Percentiles rank a stretch among this genome's conserved stretches.
These are phyloP conservation scores for Coleophora deauratella DNA, from an alignment of 2,888 invertebrate genomes.

Conservation along the genomic window DNA sequence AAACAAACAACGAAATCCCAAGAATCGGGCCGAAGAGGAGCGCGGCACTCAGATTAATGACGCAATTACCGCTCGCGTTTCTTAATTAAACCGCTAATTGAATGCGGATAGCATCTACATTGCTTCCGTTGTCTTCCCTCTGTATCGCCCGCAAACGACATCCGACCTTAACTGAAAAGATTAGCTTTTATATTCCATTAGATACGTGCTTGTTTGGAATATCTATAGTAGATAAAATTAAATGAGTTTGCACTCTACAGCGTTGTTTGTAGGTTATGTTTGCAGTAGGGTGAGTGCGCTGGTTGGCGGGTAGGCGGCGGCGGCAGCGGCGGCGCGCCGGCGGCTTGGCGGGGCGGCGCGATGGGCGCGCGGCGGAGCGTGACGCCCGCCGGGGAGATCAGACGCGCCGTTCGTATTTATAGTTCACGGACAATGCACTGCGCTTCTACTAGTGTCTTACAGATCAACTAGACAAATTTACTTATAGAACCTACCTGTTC, in stretches of 20 bases:
- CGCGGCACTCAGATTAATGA: conserved; percentile 36
- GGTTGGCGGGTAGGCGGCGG: conserved; percentile 22
- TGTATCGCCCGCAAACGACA: conserved; percentile 13
- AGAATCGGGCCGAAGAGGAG: not conserved
- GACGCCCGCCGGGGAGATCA: conserved; percentile 70
- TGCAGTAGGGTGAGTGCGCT: not conserved
- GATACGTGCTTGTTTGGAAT: not conserved
- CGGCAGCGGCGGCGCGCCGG: conserved; percentile 12
- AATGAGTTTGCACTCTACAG: conserved; percentile 4
- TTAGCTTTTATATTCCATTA: conserved; percentile 17
- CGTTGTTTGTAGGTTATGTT: not conserved
- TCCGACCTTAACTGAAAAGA: conserved; percentile 2
- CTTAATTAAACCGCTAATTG: conserved; percentile 67
- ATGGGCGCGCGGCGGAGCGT: conserved; percentile 47
- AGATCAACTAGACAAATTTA: too few species aligned
- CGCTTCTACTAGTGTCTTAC: too few species aligned
- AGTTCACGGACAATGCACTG: conserved; percentile 19
- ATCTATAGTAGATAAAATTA: not conserved
- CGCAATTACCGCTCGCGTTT: conserved; percentile 58
- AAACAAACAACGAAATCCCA: too few species aligned
- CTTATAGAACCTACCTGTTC: too few species aligned
- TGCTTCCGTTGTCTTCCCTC: conserved; percentile 53
- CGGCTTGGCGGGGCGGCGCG: conserved; percentile 15
- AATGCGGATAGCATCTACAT: conserved; percentile 38
- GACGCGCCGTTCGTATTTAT: conserved; percentile 47